A percentile compares a stretch with the other conserved stretches of the same genome.
Conservation (phyloP, 2,113 vertebrate genomes). For the Orycteropus afer region DNA sequence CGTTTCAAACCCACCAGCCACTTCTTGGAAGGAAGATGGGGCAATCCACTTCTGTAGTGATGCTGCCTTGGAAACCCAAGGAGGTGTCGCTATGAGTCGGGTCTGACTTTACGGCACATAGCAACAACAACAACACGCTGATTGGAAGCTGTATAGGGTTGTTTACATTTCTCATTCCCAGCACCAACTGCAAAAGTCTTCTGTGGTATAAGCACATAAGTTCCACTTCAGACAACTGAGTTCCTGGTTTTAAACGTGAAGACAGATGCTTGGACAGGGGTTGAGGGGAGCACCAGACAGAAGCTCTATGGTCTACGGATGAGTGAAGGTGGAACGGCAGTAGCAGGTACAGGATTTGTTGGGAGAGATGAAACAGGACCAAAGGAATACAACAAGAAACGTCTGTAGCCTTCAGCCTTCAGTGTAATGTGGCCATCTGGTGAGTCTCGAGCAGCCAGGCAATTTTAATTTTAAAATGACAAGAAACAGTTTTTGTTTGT, state of each 20-base stretch:
- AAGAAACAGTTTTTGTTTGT: not conserved
- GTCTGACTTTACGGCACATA: no score
- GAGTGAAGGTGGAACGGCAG: not conserved
- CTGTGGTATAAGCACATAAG: not conserved
- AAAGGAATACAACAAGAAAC: accelerated
- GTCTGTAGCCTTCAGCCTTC: not conserved
- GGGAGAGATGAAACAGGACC: no score
- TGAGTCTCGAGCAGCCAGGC: not conserved
- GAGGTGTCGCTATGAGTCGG: no score
- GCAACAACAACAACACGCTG: no score
- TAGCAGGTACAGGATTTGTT: not conserved
- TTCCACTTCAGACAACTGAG: not conserved
- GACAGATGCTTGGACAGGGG: no score
- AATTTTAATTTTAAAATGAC: constrained; percentile 20
- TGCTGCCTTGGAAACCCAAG: no score
- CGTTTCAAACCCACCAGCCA: no score
- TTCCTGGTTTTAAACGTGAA: not conserved
- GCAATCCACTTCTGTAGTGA: no score
- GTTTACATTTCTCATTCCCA: not conserved
- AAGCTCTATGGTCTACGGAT: not conserved
- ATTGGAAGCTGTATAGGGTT: not conserved
- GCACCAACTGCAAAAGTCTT: not conserved
- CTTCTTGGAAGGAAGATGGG: no score
- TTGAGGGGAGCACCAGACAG: accelerated
- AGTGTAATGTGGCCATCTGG: not conserved